These are phyloP conservation scores for Tetragonisca angustula DNA, from an alignment of 2,888 invertebrate species.

Conservation along the genomic window DNA sequence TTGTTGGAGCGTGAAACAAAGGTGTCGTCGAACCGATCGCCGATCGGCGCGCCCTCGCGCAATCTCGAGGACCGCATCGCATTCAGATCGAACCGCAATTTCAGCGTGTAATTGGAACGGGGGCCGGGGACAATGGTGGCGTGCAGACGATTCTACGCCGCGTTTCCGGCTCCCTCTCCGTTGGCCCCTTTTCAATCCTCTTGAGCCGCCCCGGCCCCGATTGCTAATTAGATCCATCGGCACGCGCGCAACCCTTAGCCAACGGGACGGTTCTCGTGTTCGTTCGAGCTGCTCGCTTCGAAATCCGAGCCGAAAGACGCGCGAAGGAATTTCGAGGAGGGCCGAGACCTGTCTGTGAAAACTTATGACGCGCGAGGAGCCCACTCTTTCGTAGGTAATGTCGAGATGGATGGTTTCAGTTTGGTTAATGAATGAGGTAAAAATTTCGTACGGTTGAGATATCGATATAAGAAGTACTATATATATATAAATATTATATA, in stretches of 20 bases:
- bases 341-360: neutral
- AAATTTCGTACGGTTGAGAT: no score
- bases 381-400: neutral
- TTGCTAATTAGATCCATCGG: conserved; percentile 65
- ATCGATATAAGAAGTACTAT: neutral
- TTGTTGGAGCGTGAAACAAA: conserved; percentile 63
- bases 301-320: conserved; percentile 17
- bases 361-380: neutral
- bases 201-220: conserved; percentile 25
- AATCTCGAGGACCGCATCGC: conserved; percentile 36
- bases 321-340: conserved; percentile 5
- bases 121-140: conserved; percentile 52
- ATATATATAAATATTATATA: neutral
- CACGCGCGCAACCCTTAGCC: conserved; percentile 32
- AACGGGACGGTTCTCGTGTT: conserved; percentile 22
- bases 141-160: conserved; percentile 42
- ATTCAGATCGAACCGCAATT: conserved; percentile 72
- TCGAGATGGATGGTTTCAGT: neutral
- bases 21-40: conserved; percentile 63
- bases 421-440: no score
- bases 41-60: conserved; percentile 1
- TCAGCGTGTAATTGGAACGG: conserved; percentile 72
- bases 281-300: conserved; percentile 7
- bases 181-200: conserved; percentile 48
- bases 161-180: conserved; percentile 29